phyloP scores from a whole-genome alignment of 2,888 invertebrate species.

The Mythimna albipuncta region DNA sequence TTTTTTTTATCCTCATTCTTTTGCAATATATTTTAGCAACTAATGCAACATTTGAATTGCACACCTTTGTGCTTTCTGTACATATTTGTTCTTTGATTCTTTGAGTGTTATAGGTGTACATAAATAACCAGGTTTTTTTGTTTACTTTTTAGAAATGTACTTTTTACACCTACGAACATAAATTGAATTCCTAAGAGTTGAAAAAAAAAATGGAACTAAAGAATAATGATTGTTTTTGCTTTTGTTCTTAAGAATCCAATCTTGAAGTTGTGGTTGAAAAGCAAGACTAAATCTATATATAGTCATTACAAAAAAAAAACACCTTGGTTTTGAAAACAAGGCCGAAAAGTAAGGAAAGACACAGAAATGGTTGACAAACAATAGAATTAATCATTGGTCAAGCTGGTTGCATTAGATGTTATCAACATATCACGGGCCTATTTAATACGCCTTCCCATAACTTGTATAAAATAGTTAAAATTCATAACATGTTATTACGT shows the following conservation, averaged over 20 bases:
- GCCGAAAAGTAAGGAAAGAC: slow-evolving; percentile 40
- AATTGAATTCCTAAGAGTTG: no score
- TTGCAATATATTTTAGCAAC: background rate
- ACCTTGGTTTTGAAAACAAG: slow-evolving; percentile 51
- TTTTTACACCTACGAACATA: no score
- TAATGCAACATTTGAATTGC: no score
- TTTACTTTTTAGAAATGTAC: no score
- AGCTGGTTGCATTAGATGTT: slow-evolving; percentile 18
- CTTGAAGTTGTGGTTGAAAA: slow-evolving; percentile 4
- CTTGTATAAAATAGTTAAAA: slow-evolving; percentile 76
- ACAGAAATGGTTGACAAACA: slow-evolving; percentile 55
- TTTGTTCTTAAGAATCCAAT: background rate
- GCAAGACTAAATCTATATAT: slow-evolving; percentile 31
- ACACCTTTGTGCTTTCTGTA: no score
- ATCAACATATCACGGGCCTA: slow-evolving; percentile 19
- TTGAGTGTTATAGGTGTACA: no score
- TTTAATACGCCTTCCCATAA: slow-evolving; percentile 44
- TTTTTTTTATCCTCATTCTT: background rate
- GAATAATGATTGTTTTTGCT: no score
- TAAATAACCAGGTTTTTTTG: no score
- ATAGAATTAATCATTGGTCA: slow-evolving; percentile 25
- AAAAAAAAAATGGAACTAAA: no score
- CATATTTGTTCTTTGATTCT: no score
- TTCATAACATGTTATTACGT: slow-evolving; percentile 85
- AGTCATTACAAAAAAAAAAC: slow-evolving; percentile 19